Conservation (phyloP, 2,797 vertebrate species). For the Smutsia gigantea region DNA sequence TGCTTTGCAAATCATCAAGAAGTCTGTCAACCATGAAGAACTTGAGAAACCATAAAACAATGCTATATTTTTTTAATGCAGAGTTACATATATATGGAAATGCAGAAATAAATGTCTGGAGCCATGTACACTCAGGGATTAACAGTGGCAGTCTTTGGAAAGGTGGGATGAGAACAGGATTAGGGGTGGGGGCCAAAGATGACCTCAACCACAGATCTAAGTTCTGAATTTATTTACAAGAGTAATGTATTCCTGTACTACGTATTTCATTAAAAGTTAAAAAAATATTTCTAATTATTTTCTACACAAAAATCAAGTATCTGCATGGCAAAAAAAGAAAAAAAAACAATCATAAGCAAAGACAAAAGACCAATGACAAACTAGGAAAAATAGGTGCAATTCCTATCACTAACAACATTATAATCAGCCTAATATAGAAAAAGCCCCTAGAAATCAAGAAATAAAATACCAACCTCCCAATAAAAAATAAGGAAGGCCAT, state of each 20-base stretch:
- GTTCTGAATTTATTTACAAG: constrained; percentile 6
- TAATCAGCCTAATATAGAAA: not conserved
- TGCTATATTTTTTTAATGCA: not conserved
- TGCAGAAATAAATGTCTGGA: not conserved
- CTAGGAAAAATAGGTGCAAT: not conserved
- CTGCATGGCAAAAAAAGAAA: not conserved
- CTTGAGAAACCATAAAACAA: not conserved
- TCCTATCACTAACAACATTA: not conserved
- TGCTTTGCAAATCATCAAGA: not conserved
- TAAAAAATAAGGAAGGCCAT: not conserved
- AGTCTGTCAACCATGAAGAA: not conserved
- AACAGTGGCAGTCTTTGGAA: not conserved
- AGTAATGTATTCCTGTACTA: not conserved
- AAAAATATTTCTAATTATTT: not conserved
- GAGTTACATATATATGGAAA: not conserved
- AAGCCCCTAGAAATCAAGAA: constrained; percentile 3
- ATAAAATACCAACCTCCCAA: not conserved
- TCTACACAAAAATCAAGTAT: constrained; percentile 27
- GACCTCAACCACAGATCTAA: not conserved
- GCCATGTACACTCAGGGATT: too few species aligned
- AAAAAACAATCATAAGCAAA: not conserved
- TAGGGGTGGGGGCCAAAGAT: not conserved
- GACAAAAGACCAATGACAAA: constrained; percentile 15
- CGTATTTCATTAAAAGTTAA: not conserved
- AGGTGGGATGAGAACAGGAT: not conserved